Percentiles rank a stretch among this genome's conserved stretches.
These are phyloP conservation scores for Australoheros scitulus DNA, from an alignment of 2,113 vertebrate species.

Conservation along the genomic window DNA sequence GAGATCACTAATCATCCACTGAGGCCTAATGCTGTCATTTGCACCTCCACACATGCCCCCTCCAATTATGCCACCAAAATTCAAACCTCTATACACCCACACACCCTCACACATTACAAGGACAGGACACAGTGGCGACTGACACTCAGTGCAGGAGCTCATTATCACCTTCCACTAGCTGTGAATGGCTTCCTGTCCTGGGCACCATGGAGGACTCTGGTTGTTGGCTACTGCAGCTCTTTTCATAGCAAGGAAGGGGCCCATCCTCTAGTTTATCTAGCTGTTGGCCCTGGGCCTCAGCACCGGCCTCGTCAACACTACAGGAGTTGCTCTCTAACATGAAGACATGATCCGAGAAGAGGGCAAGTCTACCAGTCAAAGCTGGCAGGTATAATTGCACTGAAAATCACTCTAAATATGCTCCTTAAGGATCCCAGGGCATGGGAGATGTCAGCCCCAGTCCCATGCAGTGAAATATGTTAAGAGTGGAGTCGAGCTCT, in stretches of 20 bases:
- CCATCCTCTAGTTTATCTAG: slow-evolving; percentile 30
- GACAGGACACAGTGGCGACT: slow-evolving; percentile 48
- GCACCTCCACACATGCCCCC: slow-evolving; percentile 52
- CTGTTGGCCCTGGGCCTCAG: slow-evolving; percentile 35
- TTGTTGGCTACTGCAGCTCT: slow-evolving; percentile 26
- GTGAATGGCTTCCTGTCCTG: slow-evolving; percentile 67
- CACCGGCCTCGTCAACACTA: slow-evolving; percentile 27
- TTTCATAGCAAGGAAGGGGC: neutral
- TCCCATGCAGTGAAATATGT: slow-evolving; percentile 77
- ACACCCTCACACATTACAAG: slow-evolving; percentile 56
- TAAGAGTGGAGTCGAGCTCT: slow-evolving; percentile 58
- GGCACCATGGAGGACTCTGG: slow-evolving; percentile 26
- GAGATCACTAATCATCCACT: slow-evolving; percentile 57
- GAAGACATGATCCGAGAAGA: slow-evolving; percentile 74
- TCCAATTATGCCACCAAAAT: slow-evolving; percentile 53
- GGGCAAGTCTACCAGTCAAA: slow-evolving; percentile 78
- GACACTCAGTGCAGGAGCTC: slow-evolving; percentile 65
- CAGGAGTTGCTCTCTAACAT: slow-evolving; percentile 58
- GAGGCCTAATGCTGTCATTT: slow-evolving; percentile 58
- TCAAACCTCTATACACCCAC: slow-evolving; percentile 37
- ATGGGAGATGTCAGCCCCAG: slow-evolving; percentile 71
- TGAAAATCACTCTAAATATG: slow-evolving; percentile 83
- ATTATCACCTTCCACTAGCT: slow-evolving; percentile 74
- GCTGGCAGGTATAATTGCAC: slow-evolving; percentile 82
- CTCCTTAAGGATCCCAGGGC: slow-evolving; percentile 75